Evolutionary conservation across 2,888 invertebrate species (phyloP).

Genomic region (Polymixis lichenea): DNA sequence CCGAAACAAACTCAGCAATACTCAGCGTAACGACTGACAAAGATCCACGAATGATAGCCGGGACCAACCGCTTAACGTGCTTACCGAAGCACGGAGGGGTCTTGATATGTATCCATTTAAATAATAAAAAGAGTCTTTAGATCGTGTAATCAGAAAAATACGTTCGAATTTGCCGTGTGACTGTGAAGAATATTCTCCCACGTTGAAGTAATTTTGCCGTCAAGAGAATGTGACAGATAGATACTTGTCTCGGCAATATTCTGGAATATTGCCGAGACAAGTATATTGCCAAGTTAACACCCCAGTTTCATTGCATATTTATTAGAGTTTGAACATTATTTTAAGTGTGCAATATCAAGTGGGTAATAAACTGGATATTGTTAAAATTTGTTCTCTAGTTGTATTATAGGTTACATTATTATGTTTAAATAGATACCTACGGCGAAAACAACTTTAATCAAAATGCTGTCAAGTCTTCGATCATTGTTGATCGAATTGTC

Average conservation of each 20-base stretch:
- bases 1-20: too few species aligned
- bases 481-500: too few species aligned
- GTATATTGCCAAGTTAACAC: constrained; percentile 29
- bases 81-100: too few species aligned
- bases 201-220: constrained; percentile 16
- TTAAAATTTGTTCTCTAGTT: neutral
- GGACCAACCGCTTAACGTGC: too few species aligned
- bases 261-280: constrained; percentile 25
- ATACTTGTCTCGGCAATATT: too few species aligned
- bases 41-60: too few species aligned
- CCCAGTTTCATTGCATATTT: constrained; percentile 45
- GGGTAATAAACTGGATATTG: constrained; percentile 18
- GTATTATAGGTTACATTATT: neutral
- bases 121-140: neutral
- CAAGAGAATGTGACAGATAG: constrained; percentile 19
- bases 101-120: neutral
- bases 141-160: too few species aligned
- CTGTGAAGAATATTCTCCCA: constrained; percentile 12
- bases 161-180: neutral
- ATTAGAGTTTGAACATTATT: constrained; percentile 30
- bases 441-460: neutral
- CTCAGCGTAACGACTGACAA: too few species aligned
- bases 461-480: neutral
- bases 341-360: constrained; percentile 6
- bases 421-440: neutral